Conservation (phyloP, 1,140 invertebrate genomes). For the Atta texana region DNA sequence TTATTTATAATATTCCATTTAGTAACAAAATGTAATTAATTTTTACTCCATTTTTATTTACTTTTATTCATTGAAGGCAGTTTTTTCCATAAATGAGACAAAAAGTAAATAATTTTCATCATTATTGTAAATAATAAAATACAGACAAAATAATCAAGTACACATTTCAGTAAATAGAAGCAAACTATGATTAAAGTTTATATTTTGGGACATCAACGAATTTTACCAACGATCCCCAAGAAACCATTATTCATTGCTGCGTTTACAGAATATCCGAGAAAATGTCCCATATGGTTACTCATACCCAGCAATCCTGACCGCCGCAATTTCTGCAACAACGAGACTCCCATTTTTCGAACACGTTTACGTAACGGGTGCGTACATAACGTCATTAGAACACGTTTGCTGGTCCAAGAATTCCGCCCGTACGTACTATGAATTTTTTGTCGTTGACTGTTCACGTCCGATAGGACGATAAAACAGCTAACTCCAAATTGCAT, state of each 20-base stretch:
- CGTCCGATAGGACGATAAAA: neutral
- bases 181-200: slow-evolving; percentile 14
- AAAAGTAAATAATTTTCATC: neutral
- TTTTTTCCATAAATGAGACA: neutral
- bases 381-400: slow-evolving; percentile 12
- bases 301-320: slow-evolving; percentile 3
- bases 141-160: neutral
- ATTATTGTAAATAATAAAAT: neutral
- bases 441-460: neutral
- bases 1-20: neutral
- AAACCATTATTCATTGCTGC: slow-evolving; percentile 31
- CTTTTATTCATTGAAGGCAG: neutral
- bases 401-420: neutral
- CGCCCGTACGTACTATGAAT: neutral
- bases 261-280: neutral
- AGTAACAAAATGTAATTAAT: neutral
- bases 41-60: neutral
- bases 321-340: slow-evolving; percentile 32
- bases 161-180: neutral
- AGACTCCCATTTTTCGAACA: slow-evolving; percentile 25
- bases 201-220: slow-evolving; percentile 27
- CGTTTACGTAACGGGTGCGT: slow-evolving; percentile 22
- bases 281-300: slow-evolving; percentile 41
- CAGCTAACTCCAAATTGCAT: slow-evolving; percentile 2
- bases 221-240: slow-evolving; percentile 35